phyloP scores from a whole-genome alignment of 2,113 vertebrate species.

The Symphodus melops region DNA sequence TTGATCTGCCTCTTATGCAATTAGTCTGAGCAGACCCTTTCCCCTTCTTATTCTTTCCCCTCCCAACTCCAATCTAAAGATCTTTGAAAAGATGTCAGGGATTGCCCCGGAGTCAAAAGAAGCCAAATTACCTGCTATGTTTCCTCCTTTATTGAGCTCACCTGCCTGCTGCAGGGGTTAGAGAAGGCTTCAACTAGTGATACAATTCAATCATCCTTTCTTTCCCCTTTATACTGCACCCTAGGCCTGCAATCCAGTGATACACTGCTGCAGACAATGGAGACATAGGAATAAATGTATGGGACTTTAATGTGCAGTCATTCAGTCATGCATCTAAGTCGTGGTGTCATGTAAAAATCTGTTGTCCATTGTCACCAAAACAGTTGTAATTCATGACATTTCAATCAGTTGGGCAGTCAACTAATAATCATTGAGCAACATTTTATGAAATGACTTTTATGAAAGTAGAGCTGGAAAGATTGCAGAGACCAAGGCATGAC shows the following conservation, averaged over 20 bases:
- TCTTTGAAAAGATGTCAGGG: slow-evolving; percentile 40
- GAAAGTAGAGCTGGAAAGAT: neutral
- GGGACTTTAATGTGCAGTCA: neutral
- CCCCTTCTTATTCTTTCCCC: slow-evolving; percentile 44
- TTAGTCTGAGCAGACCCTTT: slow-evolving; percentile 66
- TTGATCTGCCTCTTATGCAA: slow-evolving; percentile 75
- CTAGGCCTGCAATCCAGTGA: neutral
- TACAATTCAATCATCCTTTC: slow-evolving; percentile 23
- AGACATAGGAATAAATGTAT: neutral
- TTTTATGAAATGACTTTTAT: neutral
- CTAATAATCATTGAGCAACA: neutral
- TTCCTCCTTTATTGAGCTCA: slow-evolving; percentile 53
- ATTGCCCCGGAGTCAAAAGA: slow-evolving; percentile 61
- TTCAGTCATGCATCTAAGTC: neutral
- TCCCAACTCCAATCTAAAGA: slow-evolving; percentile 46
- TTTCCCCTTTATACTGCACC: slow-evolving; percentile 1
- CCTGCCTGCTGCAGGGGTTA: slow-evolving; percentile 23
- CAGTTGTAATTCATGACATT: neutral
- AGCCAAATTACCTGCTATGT: slow-evolving; percentile 50
- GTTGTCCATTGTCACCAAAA: neutral
- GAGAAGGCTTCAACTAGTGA: slow-evolving; percentile 25
- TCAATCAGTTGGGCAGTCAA: neutral
- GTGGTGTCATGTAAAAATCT: neutral
- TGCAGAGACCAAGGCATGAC: neutral
- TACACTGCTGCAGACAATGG: neutral